These are phyloP conservation scores for Drosophila guanche DNA, from an alignment of 1,140 invertebrate genomes.

Conservation along the genomic window DNA sequence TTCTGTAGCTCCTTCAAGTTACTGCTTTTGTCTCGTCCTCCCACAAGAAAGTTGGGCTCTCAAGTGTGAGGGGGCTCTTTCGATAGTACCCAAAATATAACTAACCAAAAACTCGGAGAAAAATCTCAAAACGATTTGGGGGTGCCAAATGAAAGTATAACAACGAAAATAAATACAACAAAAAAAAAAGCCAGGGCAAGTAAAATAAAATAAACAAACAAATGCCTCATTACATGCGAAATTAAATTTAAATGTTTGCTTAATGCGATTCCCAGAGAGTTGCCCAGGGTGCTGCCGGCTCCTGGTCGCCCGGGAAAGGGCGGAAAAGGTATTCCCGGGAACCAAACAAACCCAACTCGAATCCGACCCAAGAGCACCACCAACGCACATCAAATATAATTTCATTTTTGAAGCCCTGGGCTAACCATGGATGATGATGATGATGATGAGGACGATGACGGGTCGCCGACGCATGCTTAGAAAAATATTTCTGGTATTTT, in stretches of 20 bases:
- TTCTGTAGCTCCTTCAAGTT: slow-evolving; percentile 12
- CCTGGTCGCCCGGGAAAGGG: slow-evolving; percentile 44
- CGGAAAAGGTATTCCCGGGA: slow-evolving; percentile 46
- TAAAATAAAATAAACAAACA: slow-evolving; percentile 78
- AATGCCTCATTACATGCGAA: slow-evolving; percentile 83
- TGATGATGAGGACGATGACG: slow-evolving; percentile 30
- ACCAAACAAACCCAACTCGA: slow-evolving; percentile 63
- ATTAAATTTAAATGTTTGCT: slow-evolving; percentile 84
- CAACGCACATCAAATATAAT: slow-evolving; percentile 78
- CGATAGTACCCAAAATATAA: slow-evolving; percentile 25
- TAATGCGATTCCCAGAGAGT: slow-evolving; percentile 76
- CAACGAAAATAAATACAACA: background rate
- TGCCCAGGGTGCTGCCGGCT: slow-evolving; percentile 44
- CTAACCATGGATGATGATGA: slow-evolving; percentile 65
- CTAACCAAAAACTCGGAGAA: slow-evolving; percentile 17
- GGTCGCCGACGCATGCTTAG: slow-evolving; percentile 66
- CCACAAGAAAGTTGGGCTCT: background rate
- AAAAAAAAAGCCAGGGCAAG: slow-evolving; percentile 27
- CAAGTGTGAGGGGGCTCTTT: background rate
- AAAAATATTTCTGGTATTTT: slow-evolving; percentile 82
- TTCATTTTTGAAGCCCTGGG: slow-evolving; percentile 78
- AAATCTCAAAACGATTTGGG: slow-evolving; percentile 22
- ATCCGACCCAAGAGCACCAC: slow-evolving; percentile 3
- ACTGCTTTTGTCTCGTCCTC: slow-evolving; percentile 7
- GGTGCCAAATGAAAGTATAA: slow-evolving; percentile 3